phyloP scores from a whole-genome alignment of 2,797 vertebrate genomes.

The Platyrinchus mystaceus region DNA sequence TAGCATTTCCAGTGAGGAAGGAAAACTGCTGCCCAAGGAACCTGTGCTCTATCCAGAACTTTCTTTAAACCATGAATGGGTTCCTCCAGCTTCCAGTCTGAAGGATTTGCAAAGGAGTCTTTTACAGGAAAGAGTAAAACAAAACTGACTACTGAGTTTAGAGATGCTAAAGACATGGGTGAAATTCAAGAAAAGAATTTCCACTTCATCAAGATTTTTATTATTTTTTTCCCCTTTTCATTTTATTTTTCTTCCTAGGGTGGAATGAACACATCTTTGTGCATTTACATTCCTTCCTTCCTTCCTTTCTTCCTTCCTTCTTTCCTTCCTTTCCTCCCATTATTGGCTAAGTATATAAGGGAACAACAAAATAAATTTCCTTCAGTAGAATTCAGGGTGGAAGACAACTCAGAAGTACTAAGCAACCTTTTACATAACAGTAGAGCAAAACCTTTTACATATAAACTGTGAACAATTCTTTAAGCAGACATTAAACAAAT shows the following conservation, averaged over 20 bases:
- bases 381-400: background rate
- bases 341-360: background rate
- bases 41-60: background rate
- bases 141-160: background rate
- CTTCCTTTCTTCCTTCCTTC: background rate
- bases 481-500: background rate
- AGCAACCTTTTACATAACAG: background rate
- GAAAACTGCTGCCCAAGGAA: background rate
- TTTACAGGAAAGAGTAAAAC: background rate
- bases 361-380: background rate
- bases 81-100: background rate
- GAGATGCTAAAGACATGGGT: background rate
- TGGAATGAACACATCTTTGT: background rate
- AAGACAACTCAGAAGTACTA: background rate
- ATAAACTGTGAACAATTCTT: background rate
- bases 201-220: background rate
- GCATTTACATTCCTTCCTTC: background rate
- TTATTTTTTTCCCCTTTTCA: fast-evolving
- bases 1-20: background rate
- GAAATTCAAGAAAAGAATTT: background rate
- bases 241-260: background rate
- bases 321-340: background rate
- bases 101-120: background rate
- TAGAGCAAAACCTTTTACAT: background rate
- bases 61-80: background rate